Base-by-base conservation (phyloP, 2,113 vertebrate species). In the Probosciger aterrimus region DNA sequence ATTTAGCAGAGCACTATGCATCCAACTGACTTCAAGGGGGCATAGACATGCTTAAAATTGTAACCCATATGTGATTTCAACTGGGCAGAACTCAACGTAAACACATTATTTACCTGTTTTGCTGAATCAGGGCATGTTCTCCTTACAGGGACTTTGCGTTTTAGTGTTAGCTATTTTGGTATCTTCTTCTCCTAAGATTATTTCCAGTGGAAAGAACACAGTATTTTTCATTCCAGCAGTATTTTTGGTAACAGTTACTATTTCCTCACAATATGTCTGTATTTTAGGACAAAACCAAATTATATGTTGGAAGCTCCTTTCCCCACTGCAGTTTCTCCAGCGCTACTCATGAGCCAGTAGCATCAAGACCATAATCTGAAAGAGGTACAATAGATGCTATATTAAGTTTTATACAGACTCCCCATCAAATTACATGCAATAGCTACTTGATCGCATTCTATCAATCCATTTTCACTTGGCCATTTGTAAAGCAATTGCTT, bases 261-360 rank as follows among this genome's bases (percentile, higher is more conserved):
- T 97, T 97, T 97, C 86, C 95, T 95, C 88, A 96, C 91, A 95
- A 95, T 95, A 88, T 93, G 82, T 93, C 91, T 96, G 85, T 92
- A 92, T 96, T 97, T 97, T 94, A 92, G 95, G 63, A 95, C 93
- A 69, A 94, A 96, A 93, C 95, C 96, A 97, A 97, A 97, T 97
- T 94, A 94, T 89, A 96, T 65, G 80, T 96, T 97, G 95, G 95
- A 95, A 95, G 64, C 46, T 88, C 92, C 78, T 90, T 96, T 96
- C 43, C 77, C 59, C 64, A n/a, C 78, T 96, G 95, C 96, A 60
- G 89, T 71, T 94, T 90, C 93, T 95, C 91, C 83, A 91, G 74
- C 88, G 2, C 86, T 93, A 39, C 95, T 94, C 85, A 81, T 6
- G 53, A 96, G 93, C 75, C 90, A 93, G 88, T 93, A 76, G 46